Percentiles rank a stretch among this genome's conserved stretches.
Evolutionary conservation across 2,797 vertebrate genomes (phyloP).

Genomic region (Microtus obscurus): DNA sequence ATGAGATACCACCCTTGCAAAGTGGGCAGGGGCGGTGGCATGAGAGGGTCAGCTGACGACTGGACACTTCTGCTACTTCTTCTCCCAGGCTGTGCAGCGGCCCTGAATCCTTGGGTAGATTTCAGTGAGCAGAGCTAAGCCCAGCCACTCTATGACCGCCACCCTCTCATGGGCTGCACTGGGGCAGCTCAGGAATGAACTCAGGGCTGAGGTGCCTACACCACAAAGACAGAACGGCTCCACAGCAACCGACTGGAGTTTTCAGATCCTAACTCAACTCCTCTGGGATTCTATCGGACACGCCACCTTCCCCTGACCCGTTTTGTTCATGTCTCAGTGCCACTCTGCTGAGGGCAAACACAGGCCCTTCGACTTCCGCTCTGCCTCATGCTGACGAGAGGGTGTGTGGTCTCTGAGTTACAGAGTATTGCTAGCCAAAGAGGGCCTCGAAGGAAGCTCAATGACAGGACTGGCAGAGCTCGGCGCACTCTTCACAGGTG

Average conservation of each 20-base stretch:
- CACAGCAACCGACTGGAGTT: not conserved
- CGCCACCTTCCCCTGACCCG: accelerated
- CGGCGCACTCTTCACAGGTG: too few species aligned
- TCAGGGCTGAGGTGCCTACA: not conserved
- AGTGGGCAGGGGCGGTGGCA: not conserved
- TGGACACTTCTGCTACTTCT: not conserved
- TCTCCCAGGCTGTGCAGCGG: not conserved
- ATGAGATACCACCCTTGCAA: not conserved
- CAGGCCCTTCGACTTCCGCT: not conserved
- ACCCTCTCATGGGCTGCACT: not conserved
- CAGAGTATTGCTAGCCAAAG: not conserved
- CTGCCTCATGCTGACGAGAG: not conserved
- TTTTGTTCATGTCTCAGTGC: not conserved
- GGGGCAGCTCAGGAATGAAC: not conserved
- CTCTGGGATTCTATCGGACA: not conserved
- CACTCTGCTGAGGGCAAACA: not conserved
- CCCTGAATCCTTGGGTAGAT: not conserved
- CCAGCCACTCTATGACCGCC: too few species aligned
- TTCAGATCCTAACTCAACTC: not conserved
- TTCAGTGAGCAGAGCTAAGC: not conserved
- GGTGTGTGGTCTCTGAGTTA: not conserved
- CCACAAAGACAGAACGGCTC: accelerated
- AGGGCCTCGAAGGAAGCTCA: not conserved
- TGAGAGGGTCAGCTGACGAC: accelerated
- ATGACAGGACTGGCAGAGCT: not conserved